Conservation (phyloP, 2,888 invertebrate species). For the Allygus modestus region DNA sequence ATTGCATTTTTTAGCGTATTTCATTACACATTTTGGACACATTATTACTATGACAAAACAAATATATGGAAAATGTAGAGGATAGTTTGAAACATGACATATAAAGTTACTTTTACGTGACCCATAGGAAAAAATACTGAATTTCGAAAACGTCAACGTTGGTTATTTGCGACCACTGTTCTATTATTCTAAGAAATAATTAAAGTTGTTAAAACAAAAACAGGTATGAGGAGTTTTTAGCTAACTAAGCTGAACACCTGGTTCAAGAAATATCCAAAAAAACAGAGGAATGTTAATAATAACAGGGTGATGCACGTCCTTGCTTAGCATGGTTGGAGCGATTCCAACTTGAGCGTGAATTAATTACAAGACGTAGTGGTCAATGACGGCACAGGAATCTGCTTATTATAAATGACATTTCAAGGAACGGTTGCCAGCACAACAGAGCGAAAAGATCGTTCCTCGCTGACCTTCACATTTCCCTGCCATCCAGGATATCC, state of each 20-base stretch:
- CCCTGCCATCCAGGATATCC: slow-evolving; percentile 29
- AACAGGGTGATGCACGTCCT: slow-evolving; percentile 26
- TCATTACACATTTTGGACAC: too few relatives aligned
- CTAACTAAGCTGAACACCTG: neutral
- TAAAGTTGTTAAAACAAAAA: neutral
- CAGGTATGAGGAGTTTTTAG: neutral
- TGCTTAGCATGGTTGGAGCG: slow-evolving; percentile 21
- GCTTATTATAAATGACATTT: slow-evolving; percentile 51
- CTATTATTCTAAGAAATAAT: neutral
- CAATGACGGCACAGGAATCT: slow-evolving; percentile 47
- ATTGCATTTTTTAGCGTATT: too few relatives aligned
- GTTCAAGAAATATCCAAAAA: neutral
- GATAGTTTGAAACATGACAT: too few relatives aligned
- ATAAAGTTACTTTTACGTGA: too few relatives aligned
- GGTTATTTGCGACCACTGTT: too few relatives aligned
- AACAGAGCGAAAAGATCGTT: slow-evolving; percentile 25
- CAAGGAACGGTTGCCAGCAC: slow-evolving; percentile 34
- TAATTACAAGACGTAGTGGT: slow-evolving; percentile 36
- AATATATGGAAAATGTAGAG: too few relatives aligned
- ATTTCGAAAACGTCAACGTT: too few relatives aligned
- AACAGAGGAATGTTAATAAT: slow-evolving; percentile 29
- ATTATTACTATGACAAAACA: too few relatives aligned
- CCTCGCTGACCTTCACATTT: slow-evolving; percentile 36
- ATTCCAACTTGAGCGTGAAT: slow-evolving; percentile 32
- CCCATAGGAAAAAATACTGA: too few relatives aligned